Base-by-base conservation (phyloP, 2,888 invertebrate species). In the Drosophila nigricruria region DNA sequence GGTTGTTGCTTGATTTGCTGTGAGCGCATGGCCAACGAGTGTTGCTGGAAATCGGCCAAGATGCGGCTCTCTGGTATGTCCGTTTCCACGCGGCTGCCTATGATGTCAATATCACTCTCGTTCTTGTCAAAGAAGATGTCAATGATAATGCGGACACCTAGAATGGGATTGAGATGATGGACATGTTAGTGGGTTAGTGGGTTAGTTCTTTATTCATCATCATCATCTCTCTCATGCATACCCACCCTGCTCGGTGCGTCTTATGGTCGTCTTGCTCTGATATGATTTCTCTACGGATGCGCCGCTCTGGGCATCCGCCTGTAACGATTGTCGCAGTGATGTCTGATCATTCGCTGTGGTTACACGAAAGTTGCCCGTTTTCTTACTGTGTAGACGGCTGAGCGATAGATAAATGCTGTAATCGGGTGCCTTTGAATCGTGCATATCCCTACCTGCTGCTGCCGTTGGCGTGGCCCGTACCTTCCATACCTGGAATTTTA, bases 51-150 rank as follows among this genome's bases (percentile, higher is more conserved):
- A 12, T 93, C 93, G 25, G 80, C 66, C 38, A 92, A 76, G 57
- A 92, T 92, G 66, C 89, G 91, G 64, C 92, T 92, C 10, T 90
- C 89, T 1, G 92, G 93, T 42, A 93, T 91, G 47, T 92, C 92
- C 18, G 92, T 92, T 67, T 92, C 92, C 52, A 92, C 90, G 30
- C 92, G 90, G 57, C 91, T 92, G 47, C 91, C 92, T n/a, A 89
- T 73, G 50, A 93, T 83, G 60, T 92, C 90, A 47, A 89, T 70
- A 2, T 73, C 74, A 27, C 70, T 82, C 25, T 89, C 86, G 50
- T 84, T 66, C 23, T 77, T 85, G 56, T 92, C 91, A 59, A 91
- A 92, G 52, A 84, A 90, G 36, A 92, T 92, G 53, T 92, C 92
- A 54, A 92, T 91, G 6, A 91, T 88, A 16, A 92, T 92, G 62